A percentile compares a stretch with the other conserved stretches of the same genome.
Conservation (phyloP, 2,113 vertebrate genomes). For the Rynchops niger region DNA sequence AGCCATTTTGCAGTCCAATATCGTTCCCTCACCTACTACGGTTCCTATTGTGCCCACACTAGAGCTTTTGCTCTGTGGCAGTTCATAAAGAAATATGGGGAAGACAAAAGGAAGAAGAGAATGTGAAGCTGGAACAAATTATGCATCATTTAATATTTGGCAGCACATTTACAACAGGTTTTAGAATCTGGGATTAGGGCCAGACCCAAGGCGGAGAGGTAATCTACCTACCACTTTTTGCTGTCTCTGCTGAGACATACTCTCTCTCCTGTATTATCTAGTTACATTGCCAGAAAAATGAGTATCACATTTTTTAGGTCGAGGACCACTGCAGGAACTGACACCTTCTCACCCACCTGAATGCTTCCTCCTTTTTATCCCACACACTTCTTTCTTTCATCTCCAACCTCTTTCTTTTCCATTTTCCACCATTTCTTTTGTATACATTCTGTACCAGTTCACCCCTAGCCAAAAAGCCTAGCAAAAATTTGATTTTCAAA, state of each 20-base stretch:
- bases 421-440: neutral
- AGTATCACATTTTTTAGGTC: neutral
- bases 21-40: conserved; percentile 34
- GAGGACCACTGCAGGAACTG: neutral
- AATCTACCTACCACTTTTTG: neutral
- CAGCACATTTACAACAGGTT: neutral
- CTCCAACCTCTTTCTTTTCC: neutral
- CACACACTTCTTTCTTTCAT: neutral
- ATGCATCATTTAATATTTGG: neutral
- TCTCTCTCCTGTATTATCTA: neutral
- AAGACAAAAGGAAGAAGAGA: neutral
- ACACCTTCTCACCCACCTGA: neutral
- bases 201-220: neutral
- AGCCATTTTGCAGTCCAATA: conserved; percentile 78
- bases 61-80: conserved; percentile 64
- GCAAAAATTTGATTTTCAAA: neutral
- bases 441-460: neutral
- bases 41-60: neutral
- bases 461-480: neutral
- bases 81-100: neutral
- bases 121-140: neutral
- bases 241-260: neutral
- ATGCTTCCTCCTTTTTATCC: neutral
- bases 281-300: neutral
- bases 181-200: neutral